A percentile compares a stretch with the other conserved stretches of the same genome.
phyloP scores from a whole-genome alignment of 2,888 invertebrate genomes.

The Habroteleia sp. region DNA sequence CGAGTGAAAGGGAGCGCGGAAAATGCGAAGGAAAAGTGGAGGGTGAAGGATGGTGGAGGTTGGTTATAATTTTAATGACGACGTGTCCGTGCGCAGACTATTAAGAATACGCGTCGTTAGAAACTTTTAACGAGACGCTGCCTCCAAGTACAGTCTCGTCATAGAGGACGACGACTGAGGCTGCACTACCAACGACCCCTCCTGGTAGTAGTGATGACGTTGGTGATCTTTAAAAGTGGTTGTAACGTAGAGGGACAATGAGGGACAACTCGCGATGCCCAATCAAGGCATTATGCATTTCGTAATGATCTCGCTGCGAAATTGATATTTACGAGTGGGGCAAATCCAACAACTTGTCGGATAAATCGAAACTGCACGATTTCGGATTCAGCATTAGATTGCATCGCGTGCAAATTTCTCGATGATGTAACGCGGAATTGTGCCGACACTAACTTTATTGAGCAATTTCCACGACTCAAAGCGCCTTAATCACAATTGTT shows the following conservation, averaged over 20 bases:
- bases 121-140: constrained; percentile 81
- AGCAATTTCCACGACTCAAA: constrained; percentile 42
- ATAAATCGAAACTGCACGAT: constrained; percentile 11
- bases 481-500: constrained; percentile 41
- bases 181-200: constrained; percentile 44
- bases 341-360: constrained; percentile 66
- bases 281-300: constrained; percentile 78
- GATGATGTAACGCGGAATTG: constrained; percentile 30
- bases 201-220: constrained; percentile 59
- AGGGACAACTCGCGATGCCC: constrained; percentile 58
- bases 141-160: constrained; percentile 64
- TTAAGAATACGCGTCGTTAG: constrained; percentile 81
- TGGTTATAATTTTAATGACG: constrained; percentile 81
- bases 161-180: constrained; percentile 58
- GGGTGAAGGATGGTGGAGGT: constrained; percentile 66
- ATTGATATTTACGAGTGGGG: constrained; percentile 78
- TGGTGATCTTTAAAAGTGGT: constrained; percentile 62
- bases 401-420: not conserved
- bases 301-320: constrained; percentile 79
- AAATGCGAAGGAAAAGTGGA: constrained; percentile 57
- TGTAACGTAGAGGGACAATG: constrained; percentile 63
- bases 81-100: constrained; percentile 81
- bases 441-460: constrained; percentile 37
- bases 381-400: constrained; percentile 2
- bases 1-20: constrained; percentile 63